Percentiles rank a stretch among this genome's conserved stretches.
Evolutionary conservation across 2,888 invertebrate genomes (phyloP).

Genomic region (Pammene fasciana): DNA sequence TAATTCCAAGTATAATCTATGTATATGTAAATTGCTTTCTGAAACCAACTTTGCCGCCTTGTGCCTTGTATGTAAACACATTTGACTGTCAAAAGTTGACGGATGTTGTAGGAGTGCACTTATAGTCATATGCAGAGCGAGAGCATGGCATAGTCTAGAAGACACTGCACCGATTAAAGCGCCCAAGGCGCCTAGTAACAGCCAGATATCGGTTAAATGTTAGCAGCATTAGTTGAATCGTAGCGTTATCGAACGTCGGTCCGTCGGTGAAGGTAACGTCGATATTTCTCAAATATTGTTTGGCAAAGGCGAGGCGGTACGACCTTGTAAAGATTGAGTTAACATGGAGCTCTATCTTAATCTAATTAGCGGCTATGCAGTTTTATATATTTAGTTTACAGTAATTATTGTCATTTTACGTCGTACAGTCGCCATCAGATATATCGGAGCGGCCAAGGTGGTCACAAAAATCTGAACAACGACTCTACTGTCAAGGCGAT

Average conservation of each 20-base stretch:
- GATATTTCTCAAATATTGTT: conserved; percentile 37
- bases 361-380: conserved; percentile 18
- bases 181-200: conserved; percentile 20
- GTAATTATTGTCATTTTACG: not conserved
- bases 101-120: not conserved
- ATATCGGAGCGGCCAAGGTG: no score
- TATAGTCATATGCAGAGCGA: no score
- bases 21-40: not conserved
- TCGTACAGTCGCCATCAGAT: no score
- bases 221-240: conserved; percentile 9
- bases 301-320: conserved; percentile 25
- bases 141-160: not conserved
- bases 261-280: conserved; percentile 33
- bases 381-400: not conserved
- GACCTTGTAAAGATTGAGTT: conserved; percentile 33
- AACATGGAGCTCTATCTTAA: conserved; percentile 26
- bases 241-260: conserved; percentile 30
- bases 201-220: conserved; percentile 8
- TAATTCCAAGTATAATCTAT: not conserved
- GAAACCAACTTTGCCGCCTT: not conserved
- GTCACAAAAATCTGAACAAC: no score
- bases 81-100: not conserved
- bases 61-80: not conserved
- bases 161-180: not conserved
- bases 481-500: no score